A percentile compares a stretch with the other conserved stretches of the same genome.
phyloP scores from a whole-genome alignment of 2,888 invertebrate species.

The Polymixis lichenea region DNA sequence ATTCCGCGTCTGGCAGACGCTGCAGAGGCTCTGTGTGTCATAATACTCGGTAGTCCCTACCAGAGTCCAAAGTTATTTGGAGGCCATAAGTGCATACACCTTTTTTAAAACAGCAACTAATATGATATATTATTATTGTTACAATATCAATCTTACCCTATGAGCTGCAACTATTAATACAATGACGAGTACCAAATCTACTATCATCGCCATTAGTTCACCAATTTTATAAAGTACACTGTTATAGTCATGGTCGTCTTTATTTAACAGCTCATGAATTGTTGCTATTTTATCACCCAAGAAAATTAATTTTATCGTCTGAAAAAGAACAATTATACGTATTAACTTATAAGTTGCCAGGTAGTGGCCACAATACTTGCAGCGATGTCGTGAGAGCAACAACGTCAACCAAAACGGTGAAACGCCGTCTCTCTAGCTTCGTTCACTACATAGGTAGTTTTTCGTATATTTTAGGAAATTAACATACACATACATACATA shows the following conservation, averaged over 20 bases:
- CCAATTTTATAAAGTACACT: neutral
- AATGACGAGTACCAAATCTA: neutral
- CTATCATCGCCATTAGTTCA: neutral
- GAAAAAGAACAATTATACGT: neutral
- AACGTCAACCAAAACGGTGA: neutral
- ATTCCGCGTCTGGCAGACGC: neutral
- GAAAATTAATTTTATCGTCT: neutral
- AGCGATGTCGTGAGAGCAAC: neutral
- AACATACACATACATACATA: no score
- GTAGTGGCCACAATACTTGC: neutral
- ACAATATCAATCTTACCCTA: constrained; percentile 1
- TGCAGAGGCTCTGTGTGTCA: neutral
- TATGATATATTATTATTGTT: neutral
- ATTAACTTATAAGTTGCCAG: neutral
- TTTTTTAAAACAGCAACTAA: no score
- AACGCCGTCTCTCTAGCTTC: neutral
- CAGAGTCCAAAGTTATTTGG: neutral
- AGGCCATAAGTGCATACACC: no score
- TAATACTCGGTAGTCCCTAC: neutral
- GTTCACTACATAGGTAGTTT: neutral
- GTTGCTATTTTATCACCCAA: neutral
- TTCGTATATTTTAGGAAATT: neutral
- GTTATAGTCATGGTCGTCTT: neutral
- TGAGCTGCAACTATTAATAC: constrained; percentile 8
- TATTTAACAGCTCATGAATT: neutral